phyloP scores from a whole-genome alignment of 53 echinoderm and acorn worm species.

The Astropecten irregularis region DNA sequence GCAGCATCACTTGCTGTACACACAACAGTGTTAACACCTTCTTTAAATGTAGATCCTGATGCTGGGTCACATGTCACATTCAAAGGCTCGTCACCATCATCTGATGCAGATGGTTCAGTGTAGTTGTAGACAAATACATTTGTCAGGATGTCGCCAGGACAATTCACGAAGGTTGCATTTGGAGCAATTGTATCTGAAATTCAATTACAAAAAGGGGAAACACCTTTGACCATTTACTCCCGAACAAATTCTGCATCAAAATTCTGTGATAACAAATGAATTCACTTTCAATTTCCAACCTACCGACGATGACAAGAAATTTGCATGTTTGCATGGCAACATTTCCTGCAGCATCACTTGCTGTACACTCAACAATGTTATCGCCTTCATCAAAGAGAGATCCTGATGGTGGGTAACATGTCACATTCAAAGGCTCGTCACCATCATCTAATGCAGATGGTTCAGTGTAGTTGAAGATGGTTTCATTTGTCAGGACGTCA shows the following conservation, averaged over 20 bases:
- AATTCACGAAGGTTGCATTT: background rate
- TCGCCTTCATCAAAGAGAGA: background rate
- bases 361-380: background rate
- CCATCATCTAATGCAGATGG: conserved; percentile 16
- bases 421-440: background rate
- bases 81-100: background rate
- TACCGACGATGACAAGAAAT: conserved; percentile 29
- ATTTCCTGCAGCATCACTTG: conserved; percentile 12
- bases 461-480: background rate
- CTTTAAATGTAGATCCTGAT: conserved; percentile 10
- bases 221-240: too few relatives aligned
- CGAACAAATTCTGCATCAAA: too few relatives aligned
- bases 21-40: background rate
- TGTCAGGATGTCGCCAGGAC: conserved; percentile 1
- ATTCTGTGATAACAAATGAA: too few relatives aligned
- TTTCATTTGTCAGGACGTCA: background rate
- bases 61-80: conserved; percentile 23
- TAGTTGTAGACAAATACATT: background rate
- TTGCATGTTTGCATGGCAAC: background rate
- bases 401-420: conserved; percentile 22
- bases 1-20: conserved; percentile 17
- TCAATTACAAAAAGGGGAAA: too few relatives aligned
- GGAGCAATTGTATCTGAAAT: conserved; percentile 31
- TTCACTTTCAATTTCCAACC: background rate
- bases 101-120: conserved; percentile 17